Conservation (phyloP, 2,113 vertebrate species). For the Prolemur simus region DNA sequence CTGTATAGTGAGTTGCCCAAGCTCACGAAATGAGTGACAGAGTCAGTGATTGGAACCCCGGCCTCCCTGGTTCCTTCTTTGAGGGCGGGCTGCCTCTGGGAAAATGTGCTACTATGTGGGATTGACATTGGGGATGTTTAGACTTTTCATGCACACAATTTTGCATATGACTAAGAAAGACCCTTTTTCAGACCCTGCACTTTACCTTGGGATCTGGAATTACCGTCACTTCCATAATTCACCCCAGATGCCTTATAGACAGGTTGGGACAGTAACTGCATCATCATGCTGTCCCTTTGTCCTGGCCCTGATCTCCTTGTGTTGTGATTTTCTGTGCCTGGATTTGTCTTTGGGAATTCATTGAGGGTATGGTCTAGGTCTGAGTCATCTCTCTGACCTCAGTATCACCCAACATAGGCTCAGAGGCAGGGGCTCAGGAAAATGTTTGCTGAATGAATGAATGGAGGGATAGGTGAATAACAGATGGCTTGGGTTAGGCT, state of each 20-base stretch:
- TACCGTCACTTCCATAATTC: fast-evolving
- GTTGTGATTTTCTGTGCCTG: background rate
- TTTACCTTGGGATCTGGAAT: background rate
- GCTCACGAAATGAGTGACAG: background rate
- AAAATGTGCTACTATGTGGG: background rate
- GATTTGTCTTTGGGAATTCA: background rate
- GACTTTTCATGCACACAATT: background rate
- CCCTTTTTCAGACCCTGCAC: background rate
- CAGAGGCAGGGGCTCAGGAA: background rate
- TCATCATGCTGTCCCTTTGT: background rate
- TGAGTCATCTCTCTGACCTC: constrained; percentile 42
- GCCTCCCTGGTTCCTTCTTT: background rate
- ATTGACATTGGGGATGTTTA: fast-evolving
- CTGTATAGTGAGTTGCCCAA: background rate
- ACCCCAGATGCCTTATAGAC: background rate
- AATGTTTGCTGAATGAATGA: background rate
- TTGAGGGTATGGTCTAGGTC: background rate
- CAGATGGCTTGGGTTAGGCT: background rate
- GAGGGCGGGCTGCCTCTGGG: background rate
- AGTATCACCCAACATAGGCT: background rate
- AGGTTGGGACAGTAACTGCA: fast-evolving
- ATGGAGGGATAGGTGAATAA: background rate
- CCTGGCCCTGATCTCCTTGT: background rate
- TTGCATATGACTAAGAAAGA: background rate
- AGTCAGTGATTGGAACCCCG: background rate